A percentile compares a stretch with the other conserved stretches of the same genome.
Evolutionary conservation across 2,113 vertebrate species (phyloP).

Genomic region (Carassius auratus): DNA sequence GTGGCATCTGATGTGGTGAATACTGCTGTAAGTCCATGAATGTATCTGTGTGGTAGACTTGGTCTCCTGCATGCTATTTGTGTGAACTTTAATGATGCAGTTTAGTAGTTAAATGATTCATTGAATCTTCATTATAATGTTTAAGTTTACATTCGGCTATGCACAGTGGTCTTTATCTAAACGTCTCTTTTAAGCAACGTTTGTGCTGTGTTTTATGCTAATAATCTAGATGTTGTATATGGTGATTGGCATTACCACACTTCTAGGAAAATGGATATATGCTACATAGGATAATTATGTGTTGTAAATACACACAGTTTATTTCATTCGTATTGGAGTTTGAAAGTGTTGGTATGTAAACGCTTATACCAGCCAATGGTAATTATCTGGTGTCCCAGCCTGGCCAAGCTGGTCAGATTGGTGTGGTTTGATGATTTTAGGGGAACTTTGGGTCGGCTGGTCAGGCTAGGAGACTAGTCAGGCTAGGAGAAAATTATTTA

Average conservation of each 20-base stretch:
- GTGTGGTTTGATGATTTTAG: neutral
- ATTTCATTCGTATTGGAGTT: neutral
- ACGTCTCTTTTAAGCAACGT: neutral
- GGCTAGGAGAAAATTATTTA: neutral
- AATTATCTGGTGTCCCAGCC: neutral
- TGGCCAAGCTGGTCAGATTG: neutral
- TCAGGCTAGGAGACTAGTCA: neutral
- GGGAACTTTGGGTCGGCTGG: neutral
- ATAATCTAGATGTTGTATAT: neutral
- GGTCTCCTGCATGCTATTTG: slow-evolving; percentile 14
- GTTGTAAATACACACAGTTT: neutral
- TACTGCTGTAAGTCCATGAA: slow-evolving; percentile 71
- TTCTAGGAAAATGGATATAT: neutral
- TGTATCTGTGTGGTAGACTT: slow-evolving; percentile 31
- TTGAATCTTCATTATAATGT: neutral
- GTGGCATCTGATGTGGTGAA: slow-evolving; percentile 52
- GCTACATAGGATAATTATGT: neutral
- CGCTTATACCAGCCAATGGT: neutral
- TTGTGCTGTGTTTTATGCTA: neutral
- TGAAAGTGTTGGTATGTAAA: neutral
- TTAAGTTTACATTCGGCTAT: neutral
- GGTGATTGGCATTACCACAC: neutral
- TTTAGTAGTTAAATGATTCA: neutral
- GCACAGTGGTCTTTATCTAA: neutral
- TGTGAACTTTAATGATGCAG: neutral